Evolutionary conservation across 2,888 invertebrate species (phyloP), one percentile per base, ranked within the genome.

Genomic region (Volucella inflata): DNA sequence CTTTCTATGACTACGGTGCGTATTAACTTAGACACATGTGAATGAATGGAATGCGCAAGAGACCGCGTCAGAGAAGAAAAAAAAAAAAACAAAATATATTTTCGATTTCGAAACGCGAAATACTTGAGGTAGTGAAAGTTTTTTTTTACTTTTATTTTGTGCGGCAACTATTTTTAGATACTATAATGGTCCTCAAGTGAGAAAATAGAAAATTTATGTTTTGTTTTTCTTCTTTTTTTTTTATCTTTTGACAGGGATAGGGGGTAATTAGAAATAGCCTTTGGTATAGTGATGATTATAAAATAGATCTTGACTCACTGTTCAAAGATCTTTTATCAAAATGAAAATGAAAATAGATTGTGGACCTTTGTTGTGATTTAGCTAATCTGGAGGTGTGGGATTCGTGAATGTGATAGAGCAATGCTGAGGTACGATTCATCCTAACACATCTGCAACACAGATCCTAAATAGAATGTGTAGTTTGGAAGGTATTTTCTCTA

Each of bases 1-100:
- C 81, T 85, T 85, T 85, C 81, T 81, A 77, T 70, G 81, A 81
- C 72, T 72, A 67, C 64, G 71, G 60, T 81, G 85, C 85, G 85
- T 85, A 76, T 59, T 62, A 81, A 72, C 64, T 51, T 51, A 36
- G 62, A 60, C 51, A 38, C 38, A 46, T 62, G 70, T 67, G 84
- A 84, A 80, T 76, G 71, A 53, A 79, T 50, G 75, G 83, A 84
- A 84, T 85, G 76, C 72, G 76, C 80, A 48, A 60, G 68, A 72
- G 68, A 46, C 60, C 42, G 68, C 30, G 53, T 55, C 50, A 17
- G 67, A 71, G 46, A 71, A 71, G 21, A 30, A 30, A 30, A 30
- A 30, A 0, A 30, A 6, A 30, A 0, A 30, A 0, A 30, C 6
- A 21, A 2, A 0, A 30, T 30, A 30, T 30, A 30, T 30, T 71